phyloP scores from a whole-genome alignment of 2,113 vertebrate species.

The Zosterops pallidus region DNA sequence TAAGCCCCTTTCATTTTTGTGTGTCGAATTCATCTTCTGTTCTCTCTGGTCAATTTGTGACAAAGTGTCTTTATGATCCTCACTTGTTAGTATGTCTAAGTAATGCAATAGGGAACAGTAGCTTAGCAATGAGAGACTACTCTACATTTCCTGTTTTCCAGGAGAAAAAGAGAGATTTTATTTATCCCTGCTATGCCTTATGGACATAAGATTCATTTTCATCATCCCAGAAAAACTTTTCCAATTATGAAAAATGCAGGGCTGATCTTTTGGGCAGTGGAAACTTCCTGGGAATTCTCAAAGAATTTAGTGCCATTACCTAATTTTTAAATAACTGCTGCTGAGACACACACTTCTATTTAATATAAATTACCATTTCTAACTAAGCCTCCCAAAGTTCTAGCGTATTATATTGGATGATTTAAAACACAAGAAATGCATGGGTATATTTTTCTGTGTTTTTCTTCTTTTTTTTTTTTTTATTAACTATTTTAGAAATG shows the following conservation, averaged over 20 bases:
- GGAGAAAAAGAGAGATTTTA: not conserved
- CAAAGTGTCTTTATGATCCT: not conserved
- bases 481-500: not conserved
- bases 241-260: not conserved
- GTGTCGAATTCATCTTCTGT: not conserved
- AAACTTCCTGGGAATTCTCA: not conserved
- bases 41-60: not conserved
- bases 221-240: not conserved
- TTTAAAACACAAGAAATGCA: not conserved
- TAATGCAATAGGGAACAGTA: not conserved
- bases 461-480: not conserved
- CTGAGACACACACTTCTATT: not conserved
- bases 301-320: not conserved
- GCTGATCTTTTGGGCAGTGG: not conserved
- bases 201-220: not conserved
- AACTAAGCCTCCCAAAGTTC: not conserved
- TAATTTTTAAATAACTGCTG: not conserved
- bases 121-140: not conserved
- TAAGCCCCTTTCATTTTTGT: not conserved
- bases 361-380: not conserved
- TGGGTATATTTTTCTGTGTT: not conserved
- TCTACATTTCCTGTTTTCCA: not conserved
- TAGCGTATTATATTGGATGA: not conserved
- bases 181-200: not conserved
- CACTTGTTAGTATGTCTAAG: not conserved